Evolutionary conservation across 2,888 invertebrate genomes (phyloP).

Genomic region (Eretmocerus hayati): DNA sequence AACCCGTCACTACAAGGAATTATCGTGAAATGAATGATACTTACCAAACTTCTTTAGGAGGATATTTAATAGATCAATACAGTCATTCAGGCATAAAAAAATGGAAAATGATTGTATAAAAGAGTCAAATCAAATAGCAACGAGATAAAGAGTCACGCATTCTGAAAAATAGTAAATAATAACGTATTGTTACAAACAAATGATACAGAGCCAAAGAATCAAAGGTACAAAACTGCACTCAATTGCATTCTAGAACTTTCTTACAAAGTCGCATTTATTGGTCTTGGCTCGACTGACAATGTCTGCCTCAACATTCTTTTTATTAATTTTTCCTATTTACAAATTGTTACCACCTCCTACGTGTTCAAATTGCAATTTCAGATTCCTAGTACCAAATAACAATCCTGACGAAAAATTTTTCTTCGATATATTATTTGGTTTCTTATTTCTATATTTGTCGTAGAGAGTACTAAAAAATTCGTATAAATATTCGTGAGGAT

Average conservation of each 20-base stretch:
- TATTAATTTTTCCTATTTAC: constrained; percentile 19
- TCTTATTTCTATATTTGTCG: not conserved
- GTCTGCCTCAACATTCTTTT: constrained; percentile 27
- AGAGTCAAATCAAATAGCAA: not conserved
- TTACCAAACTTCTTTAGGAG: not conserved
- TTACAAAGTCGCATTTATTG: constrained; percentile 43
- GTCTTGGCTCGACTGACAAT: constrained; percentile 34
- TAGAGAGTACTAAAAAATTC: constrained; percentile 2
- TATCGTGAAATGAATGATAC: not conserved
- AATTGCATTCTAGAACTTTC: constrained; percentile 26
- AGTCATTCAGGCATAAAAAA: not conserved
- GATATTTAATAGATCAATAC: not conserved
- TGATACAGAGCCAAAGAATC: not conserved
- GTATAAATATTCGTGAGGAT: constrained; percentile 7
- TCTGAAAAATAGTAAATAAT: not conserved
- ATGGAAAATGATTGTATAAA: not conserved
- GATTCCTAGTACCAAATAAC: constrained; percentile 7
- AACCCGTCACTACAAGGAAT: too few species aligned
- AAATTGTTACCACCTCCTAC: constrained; percentile 18
- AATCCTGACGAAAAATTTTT: constrained; percentile 1
- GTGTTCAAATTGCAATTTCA: constrained; percentile 1
- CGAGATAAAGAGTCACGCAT: too few species aligned
- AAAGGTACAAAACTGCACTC: not conserved
- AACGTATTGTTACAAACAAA: not conserved
- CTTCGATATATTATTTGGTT: not conserved